Conservation (phyloP, 2,113 vertebrate species). For the Hippocampus guttulatus region DNA sequence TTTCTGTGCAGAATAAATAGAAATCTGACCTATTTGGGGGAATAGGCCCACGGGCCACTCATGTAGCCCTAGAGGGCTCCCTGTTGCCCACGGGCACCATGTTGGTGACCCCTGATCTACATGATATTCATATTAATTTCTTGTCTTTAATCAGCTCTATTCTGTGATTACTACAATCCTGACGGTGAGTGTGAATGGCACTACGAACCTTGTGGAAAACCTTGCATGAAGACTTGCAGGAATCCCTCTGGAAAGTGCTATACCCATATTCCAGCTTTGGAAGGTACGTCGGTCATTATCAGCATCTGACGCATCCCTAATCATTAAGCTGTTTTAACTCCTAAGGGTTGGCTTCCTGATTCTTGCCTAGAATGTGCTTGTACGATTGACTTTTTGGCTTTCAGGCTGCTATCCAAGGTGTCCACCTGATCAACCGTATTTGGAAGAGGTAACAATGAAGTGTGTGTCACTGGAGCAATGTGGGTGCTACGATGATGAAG, state of each 20-base stretch:
- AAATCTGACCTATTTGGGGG: background rate
- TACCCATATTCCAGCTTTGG: conserved; percentile 73
- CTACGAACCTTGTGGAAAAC: conserved; percentile 80
- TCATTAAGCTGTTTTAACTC: background rate
- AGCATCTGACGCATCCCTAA: background rate
- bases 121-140: too few relatives aligned
- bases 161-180: conserved; percentile 89
- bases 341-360: background rate
- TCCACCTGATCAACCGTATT: conserved; percentile 71
- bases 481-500: conserved; percentile 71
- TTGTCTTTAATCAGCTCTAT: conserved; percentile 73
- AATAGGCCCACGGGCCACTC: too few relatives aligned
- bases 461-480: conserved; percentile 74
- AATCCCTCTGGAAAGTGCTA: conserved; percentile 79
- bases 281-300: conserved; percentile 71
- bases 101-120: too few relatives aligned
- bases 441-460: conserved; percentile 80
- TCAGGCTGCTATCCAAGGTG: conserved; percentile 88
- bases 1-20: conserved; percentile 1
- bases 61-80: too few relatives aligned
- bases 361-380: background rate
- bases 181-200: conserved; percentile 85
- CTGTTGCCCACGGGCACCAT: too few relatives aligned
- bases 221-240: conserved; percentile 82
- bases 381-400: conserved; percentile 12